Conservation (phyloP, 2,888 invertebrate species). For the Synanthedon tipuliformis region DNA sequence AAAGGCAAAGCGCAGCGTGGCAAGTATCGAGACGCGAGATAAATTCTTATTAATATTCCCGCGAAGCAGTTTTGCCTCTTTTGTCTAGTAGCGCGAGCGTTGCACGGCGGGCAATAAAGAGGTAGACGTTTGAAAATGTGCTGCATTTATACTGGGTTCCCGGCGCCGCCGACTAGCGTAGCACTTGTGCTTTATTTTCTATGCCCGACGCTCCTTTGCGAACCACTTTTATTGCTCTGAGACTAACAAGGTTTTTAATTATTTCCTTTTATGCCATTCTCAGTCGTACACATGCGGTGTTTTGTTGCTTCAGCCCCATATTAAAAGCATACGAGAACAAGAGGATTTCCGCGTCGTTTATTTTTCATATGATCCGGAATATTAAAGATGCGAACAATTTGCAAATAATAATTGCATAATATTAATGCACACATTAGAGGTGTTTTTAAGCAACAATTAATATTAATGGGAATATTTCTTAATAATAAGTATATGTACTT, state of each 20-base stretch:
- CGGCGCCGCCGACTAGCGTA: slow-evolving; percentile 24
- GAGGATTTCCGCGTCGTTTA: background rate
- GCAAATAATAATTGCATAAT: too few species aligned
- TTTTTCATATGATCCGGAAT: background rate
- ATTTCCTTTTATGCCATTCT: slow-evolving; percentile 63
- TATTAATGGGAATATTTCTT: too few species aligned
- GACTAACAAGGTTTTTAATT: slow-evolving; percentile 68
- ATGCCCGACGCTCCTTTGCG: slow-evolving; percentile 42
- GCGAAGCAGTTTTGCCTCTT: slow-evolving; percentile 46
- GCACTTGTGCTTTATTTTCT: slow-evolving; percentile 49
- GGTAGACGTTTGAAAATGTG: slow-evolving; percentile 57
- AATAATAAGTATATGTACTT: too few species aligned
- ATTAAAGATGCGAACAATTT: background rate
- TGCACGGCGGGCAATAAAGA: slow-evolving; percentile 48
- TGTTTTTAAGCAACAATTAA: too few species aligned
- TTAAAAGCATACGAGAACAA: slow-evolving; percentile 3
- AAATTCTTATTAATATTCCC: slow-evolving; percentile 58
- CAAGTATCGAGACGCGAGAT: slow-evolving; percentile 18
- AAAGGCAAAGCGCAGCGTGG: background rate
- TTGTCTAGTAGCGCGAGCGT: slow-evolving; percentile 38
- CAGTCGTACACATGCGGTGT: slow-evolving; percentile 30
- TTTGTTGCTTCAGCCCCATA: slow-evolving; percentile 20
- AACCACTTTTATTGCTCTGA: slow-evolving; percentile 52
- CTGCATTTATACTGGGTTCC: slow-evolving; percentile 56
- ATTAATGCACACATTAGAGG: too few species aligned